A percentile compares a stretch with the other conserved stretches of the same genome.
Conservation (phyloP, 2,113 vertebrate species). For the Triplophysa siluroides region DNA sequence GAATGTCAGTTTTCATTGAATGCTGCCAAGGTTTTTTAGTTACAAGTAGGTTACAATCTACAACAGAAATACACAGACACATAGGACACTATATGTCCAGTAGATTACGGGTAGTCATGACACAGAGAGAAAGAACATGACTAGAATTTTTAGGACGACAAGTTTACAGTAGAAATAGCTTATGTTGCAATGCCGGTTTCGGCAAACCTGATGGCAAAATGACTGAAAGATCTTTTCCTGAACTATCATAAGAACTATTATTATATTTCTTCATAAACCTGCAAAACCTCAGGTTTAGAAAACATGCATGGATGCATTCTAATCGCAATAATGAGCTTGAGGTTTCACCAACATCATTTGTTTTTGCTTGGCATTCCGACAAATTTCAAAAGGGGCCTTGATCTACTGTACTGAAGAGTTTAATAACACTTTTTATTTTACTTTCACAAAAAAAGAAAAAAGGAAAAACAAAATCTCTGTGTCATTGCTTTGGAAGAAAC, state of each 20-base stretch:
- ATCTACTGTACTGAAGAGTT: conserved; percentile 62
- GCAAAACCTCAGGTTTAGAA: conserved; percentile 72
- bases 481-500: conserved; percentile 61
- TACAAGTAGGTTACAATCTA: conserved; percentile 68
- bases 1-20: conserved; percentile 66
- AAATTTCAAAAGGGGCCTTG: conserved; percentile 72
- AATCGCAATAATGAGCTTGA: conserved; percentile 77
- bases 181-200: conserved; percentile 57
- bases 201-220: conserved; percentile 60
- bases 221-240: conserved; percentile 51
- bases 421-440: conserved; percentile 59
- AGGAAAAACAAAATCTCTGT: conserved; percentile 63
- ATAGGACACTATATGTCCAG: conserved; percentile 83
- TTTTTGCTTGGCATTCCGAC: conserved; percentile 73
- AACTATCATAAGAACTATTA: conserved; percentile 45
- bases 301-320: conserved; percentile 67
- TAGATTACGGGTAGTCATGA: conserved; percentile 97
- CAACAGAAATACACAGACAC: conserved; percentile 62
- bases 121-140: conserved; percentile 68
- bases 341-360: conserved; percentile 67
- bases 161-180: conserved; percentile 67
- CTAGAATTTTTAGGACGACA: conserved; percentile 62
- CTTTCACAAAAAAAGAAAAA: conserved; percentile 50
- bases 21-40: conserved; percentile 67
- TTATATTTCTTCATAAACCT: conserved; percentile 63